Evolutionary conservation across 2,113 vertebrate genomes (phyloP).

Genomic region (Thalassoma bifasciatum): DNA sequence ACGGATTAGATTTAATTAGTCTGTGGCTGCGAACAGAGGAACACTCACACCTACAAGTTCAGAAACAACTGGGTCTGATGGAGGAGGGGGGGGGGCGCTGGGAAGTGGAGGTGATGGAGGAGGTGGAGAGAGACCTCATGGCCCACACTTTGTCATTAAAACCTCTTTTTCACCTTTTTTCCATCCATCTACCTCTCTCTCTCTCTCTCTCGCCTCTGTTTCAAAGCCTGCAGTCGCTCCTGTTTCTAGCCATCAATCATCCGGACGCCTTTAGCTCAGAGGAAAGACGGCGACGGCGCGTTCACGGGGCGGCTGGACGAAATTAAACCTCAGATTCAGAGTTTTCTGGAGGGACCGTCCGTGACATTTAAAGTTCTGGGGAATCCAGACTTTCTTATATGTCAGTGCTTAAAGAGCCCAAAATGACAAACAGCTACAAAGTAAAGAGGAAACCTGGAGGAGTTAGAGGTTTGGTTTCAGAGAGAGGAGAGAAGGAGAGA

Average conservation of each 20-base stretch:
- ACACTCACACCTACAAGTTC: slow-evolving; percentile 10
- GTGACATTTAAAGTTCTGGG: not conserved
- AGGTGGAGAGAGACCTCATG: not conserved
- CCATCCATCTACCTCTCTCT: not conserved
- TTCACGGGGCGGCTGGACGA: not conserved
- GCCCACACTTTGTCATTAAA: slow-evolving; percentile 4
- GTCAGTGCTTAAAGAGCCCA: no score
- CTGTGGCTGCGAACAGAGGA: slow-evolving; percentile 2
- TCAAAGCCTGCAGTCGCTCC: not conserved
- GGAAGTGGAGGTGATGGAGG: not conserved
- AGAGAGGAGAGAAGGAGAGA: no score
- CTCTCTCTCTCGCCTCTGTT: no score
- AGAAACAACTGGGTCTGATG: slow-evolving; percentile 3
- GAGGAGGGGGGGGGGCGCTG: not conserved
- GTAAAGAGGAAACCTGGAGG: no score
- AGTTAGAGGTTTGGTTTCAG: no score
- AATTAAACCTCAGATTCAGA: not conserved
- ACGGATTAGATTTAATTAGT: slow-evolving; percentile 66
- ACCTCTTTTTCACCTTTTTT: not conserved
- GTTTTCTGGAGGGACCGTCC: no score
- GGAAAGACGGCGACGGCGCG: not conserved
- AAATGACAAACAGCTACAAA: no score
- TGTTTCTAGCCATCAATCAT: not conserved
- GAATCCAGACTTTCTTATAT: no score
- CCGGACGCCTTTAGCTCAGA: no score